These are phyloP conservation scores for Chelmon rostratus DNA, from an alignment of 2,797 vertebrate genomes.

Conservation along the genomic window DNA sequence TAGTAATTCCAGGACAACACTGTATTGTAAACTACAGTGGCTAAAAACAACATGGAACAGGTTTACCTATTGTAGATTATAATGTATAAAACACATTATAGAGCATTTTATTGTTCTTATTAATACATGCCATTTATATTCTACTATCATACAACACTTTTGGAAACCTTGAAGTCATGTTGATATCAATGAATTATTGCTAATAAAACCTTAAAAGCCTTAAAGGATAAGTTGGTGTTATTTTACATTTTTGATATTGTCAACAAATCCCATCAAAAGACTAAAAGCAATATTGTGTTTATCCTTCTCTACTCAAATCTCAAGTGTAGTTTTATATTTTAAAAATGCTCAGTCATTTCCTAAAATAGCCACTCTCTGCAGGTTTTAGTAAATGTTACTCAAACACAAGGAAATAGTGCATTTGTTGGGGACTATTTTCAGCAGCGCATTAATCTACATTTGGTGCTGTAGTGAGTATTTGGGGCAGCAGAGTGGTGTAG, in stretches of 20 bases:
- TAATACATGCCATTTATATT: background rate
- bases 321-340: no score
- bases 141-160: background rate
- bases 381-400: background rate
- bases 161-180: no score
- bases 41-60: background rate
- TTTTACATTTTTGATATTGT: no score
- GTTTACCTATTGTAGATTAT: background rate
- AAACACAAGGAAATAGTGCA: no score
- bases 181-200: no score
- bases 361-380: background rate
- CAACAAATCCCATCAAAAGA: no score
- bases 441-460: background rate
- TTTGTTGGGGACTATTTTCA: background rate
- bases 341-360: no score
- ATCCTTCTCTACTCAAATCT: no score
- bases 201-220: no score
- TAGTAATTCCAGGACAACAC: background rate
- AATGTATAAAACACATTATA: background rate
- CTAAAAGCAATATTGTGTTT: no score
- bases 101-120: background rate
- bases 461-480: background rate
- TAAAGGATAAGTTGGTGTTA: no score
- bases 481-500: background rate
- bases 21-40: background rate